Evolutionary conservation across 2,797 vertebrate genomes (phyloP).

Genomic region (Columba guinea): DNA sequence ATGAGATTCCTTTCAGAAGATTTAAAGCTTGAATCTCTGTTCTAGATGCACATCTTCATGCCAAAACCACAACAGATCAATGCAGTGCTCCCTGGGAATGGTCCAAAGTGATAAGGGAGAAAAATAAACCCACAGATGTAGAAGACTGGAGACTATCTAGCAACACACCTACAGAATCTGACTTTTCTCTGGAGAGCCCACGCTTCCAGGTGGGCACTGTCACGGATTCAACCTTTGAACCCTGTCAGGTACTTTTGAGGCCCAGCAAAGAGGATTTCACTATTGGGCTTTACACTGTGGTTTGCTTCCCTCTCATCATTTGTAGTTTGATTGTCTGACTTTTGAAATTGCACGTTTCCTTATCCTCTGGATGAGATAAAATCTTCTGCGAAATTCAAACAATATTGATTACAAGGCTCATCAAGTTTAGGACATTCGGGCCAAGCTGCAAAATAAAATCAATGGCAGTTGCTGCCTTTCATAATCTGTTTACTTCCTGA

Average conservation of each 20-base stretch:
- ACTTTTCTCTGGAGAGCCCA: background rate
- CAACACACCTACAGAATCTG: background rate
- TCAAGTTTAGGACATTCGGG: background rate
- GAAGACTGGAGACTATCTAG: background rate
- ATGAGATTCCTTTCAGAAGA: background rate
- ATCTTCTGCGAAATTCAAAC: constrained; percentile 20
- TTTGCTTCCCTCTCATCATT: background rate
- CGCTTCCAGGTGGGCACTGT: background rate
- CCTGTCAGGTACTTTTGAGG: background rate
- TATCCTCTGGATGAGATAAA: background rate
- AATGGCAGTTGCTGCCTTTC: constrained; percentile 33
- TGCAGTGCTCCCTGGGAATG: background rate
- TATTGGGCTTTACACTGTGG: background rate
- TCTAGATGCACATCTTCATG: background rate
- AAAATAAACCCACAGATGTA: background rate
- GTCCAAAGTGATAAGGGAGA: background rate
- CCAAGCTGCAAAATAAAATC: constrained; percentile 49
- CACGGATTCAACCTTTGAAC: background rate
- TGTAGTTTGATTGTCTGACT: background rate
- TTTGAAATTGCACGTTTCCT: background rate
- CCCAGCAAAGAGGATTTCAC: background rate
- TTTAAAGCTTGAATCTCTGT: background rate
- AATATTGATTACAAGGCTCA: constrained; percentile 32
- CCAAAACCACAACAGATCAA: background rate
- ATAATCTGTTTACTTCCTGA: constrained; percentile 55